Base-by-base conservation (phyloP, 1,140 invertebrate species). In the Subanguina moxae region DNA sequence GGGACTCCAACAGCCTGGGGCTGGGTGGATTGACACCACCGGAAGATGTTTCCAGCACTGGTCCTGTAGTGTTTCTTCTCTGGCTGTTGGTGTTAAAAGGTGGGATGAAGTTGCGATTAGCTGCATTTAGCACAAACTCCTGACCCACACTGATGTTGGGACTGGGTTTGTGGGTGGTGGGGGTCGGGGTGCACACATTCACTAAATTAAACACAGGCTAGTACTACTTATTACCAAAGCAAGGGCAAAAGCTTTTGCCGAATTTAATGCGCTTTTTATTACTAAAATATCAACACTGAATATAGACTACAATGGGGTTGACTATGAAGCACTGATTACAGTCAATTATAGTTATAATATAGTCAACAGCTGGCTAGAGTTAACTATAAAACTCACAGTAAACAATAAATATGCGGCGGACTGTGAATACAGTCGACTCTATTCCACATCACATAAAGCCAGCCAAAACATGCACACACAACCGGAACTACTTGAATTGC, bases 11-110 rank as follows among this genome's bases (percentile, higher is more conserved):
- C 11, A 5, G 32, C 3, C 32, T 3, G 11, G 32, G 32, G 32
- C 32, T 38, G 13, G 58, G 27, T 61, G 8, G 19, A 32, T 61
- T 61, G 5, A 1, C 28, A 8, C 19, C n/a, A 61, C 19, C 19
- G 32, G 32, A 38, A 38, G 32, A 5, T 3, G 19, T 61, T 30
- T 58, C 11, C n/a, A 61, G 21, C 27, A 61, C 38, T 19, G 27
- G 38, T 19, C 58, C 58, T 19, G 58, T 25, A 32, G 58, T 61
- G 28, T 61, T 61, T 8, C 58, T 19, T 25, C 58, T 30, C 19
- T 61, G 58, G n/a, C 5, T 61, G 19, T n/a, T 21, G 8, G 3
- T 21, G 58, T 43, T 30, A 25, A 61, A 21, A 5, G 28, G 58
- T 3, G 17, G n/a, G 19, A 19, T 28, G 58, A 21, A 21, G 58